A percentile compares a stretch with the other conserved stretches of the same genome.
Evolutionary conservation across 2,113 vertebrate species (phyloP).

Genomic region (Herpailurus yagouaroundi): DNA sequence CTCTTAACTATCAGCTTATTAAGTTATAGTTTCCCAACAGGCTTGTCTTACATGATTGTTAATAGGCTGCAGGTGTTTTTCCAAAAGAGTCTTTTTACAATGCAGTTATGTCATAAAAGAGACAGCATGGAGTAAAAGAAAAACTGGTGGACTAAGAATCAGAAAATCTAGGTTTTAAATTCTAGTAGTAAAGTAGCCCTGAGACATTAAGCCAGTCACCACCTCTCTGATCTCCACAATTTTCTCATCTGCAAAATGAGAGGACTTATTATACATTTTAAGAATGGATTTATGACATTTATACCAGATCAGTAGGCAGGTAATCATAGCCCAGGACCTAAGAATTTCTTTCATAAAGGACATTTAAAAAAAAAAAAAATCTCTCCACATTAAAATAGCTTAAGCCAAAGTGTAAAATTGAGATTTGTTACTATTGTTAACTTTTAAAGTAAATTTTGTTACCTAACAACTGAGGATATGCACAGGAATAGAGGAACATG

Average conservation of each 20-base stretch:
- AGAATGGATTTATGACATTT: background rate
- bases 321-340: background rate
- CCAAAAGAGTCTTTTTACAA: slow-evolving; percentile 68
- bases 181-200: background rate
- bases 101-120: slow-evolving; percentile 73
- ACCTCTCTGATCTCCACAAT: background rate
- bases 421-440: background rate
- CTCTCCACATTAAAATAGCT: slow-evolving; percentile 9
- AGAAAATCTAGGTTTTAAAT: slow-evolving; percentile 46
- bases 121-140: background rate
- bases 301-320: background rate
- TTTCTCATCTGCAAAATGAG: slow-evolving; percentile 31
- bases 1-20: slow-evolving; percentile 84
- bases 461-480: background rate
- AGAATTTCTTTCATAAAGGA: background rate
- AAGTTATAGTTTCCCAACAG: slow-evolving; percentile 84
- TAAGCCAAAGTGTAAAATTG: background rate
- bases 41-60: slow-evolving; percentile 75
- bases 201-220: background rate
- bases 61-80: slow-evolving; percentile 82
- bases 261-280: slow-evolving; percentile 16
- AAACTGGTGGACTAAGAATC: slow-evolving; percentile 23
- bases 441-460: background rate
- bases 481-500: background rate
- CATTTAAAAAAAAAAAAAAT: slow-evolving; percentile 50